Percentiles rank a stretch among this genome's conserved stretches.
Conservation (phyloP, 2,113 vertebrate genomes). For the Eptesicus fuscus region DNA sequence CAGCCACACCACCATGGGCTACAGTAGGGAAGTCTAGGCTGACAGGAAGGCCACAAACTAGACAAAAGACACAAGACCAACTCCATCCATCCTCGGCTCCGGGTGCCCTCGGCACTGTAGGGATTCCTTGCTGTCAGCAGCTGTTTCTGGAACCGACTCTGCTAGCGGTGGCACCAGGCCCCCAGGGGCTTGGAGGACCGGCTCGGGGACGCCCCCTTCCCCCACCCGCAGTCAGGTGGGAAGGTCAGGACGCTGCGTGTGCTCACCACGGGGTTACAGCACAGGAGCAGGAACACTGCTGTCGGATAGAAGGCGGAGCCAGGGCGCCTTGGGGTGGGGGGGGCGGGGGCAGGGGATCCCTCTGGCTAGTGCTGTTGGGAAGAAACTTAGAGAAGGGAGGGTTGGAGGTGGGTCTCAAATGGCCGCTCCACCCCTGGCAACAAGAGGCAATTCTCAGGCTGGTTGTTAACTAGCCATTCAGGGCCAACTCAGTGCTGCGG, state of each 20-base stretch:
- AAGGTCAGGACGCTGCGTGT: rapidly evolving
- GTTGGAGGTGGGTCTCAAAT: neutral
- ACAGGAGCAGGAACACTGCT: rapidly evolving
- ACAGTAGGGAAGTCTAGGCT: neutral
- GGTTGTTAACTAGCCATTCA: neutral
- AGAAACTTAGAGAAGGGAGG: neutral
- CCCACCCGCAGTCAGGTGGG: neutral
- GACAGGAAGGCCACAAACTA: neutral
- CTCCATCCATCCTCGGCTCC: no score
- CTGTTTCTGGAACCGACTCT: neutral
- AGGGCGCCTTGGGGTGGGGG: neutral
- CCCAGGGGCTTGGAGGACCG: neutral
- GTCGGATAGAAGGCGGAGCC: neutral
- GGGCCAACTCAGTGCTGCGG: neutral
- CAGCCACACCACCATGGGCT: neutral
- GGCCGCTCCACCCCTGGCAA: neutral
- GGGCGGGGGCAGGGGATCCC: neutral
- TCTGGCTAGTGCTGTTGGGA: neutral
- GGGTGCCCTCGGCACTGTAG: rapidly evolving
- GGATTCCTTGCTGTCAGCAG: neutral
- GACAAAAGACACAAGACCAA: neutral
- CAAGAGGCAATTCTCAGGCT: no score
- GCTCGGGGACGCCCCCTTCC: rapidly evolving
- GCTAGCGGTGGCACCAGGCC: neutral
- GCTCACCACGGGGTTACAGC: neutral